Conservation (phyloP, 2,113 vertebrate genomes). For the Eleginops maclovinus region DNA sequence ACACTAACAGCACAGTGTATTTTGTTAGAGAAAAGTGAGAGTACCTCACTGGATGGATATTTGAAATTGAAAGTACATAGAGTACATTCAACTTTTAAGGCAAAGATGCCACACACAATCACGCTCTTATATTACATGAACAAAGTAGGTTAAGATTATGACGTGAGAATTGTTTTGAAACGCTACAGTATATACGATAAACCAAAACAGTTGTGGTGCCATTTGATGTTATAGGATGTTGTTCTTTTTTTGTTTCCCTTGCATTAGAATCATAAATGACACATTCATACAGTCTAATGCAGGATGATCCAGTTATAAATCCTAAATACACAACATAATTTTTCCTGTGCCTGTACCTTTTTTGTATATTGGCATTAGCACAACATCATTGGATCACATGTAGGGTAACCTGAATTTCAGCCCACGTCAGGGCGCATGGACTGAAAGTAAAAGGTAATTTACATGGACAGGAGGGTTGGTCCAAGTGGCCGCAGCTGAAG, state of each 20-base stretch:
- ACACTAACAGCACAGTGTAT: conserved; percentile 12
- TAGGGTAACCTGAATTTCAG: conserved; percentile 21
- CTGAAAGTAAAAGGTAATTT: conserved; percentile 42
- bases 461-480: conserved; percentile 83
- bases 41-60: conserved; percentile 7
- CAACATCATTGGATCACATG: conserved; percentile 35
- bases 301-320: neutral
- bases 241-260: neutral
- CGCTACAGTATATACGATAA: neutral
- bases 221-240: neutral
- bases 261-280: neutral
- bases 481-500: conserved; percentile 80
- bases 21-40: conserved; percentile 27
- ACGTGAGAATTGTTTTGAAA: conserved; percentile 45
- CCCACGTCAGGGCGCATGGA: conserved; percentile 13
- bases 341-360: neutral
- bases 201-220: neutral
- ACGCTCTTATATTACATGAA: conserved; percentile 18
- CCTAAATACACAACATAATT: neutral
- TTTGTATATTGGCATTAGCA: conserved; percentile 14
- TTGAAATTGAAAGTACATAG: conserved; percentile 21
- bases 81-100: neutral
- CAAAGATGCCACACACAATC: conserved; percentile 23
- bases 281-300: neutral
- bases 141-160: conserved; percentile 20